phyloP scores from a whole-genome alignment of 1,140 invertebrate species.

The Macrocentrus cingulum region DNA sequence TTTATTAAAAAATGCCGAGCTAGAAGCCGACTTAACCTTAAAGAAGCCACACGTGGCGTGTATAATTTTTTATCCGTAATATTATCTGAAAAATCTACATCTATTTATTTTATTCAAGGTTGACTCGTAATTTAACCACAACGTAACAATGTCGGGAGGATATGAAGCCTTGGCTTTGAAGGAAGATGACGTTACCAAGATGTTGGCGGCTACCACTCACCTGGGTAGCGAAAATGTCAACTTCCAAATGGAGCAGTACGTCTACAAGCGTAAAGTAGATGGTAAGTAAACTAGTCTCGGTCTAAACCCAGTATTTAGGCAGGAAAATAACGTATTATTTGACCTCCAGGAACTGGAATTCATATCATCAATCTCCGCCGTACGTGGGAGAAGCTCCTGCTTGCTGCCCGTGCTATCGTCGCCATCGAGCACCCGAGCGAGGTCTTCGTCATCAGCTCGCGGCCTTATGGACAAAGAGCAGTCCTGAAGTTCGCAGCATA shows the following conservation, averaged over 20 bases:
- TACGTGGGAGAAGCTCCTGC: conserved; percentile 96
- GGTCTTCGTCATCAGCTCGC: conserved; percentile 94
- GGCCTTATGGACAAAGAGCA: conserved; percentile 94
- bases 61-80: too few relatives aligned
- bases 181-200: conserved; percentile 97
- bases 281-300: too few relatives aligned
- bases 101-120: too few relatives aligned
- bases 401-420: conserved; percentile 96
- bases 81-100: too few relatives aligned
- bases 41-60: too few relatives aligned
- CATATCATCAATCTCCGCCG: conserved; percentile 95
- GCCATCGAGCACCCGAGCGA: conserved; percentile 97
- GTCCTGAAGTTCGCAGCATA: conserved; percentile 98
- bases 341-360: conserved; percentile 54
- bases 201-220: conserved; percentile 93
- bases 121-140: conserved; percentile 62
- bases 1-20: too few relatives aligned
- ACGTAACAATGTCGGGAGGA: conserved; percentile 94
- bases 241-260: conserved; percentile 91
- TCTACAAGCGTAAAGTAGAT: conserved; percentile 93
- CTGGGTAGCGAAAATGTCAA: conserved; percentile 93
- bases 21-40: too few relatives aligned
- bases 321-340: background rate
- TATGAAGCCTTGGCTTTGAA: conserved; percentile 79
- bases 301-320: too few relatives aligned